Conservation (phyloP, 2,797 vertebrate genomes). For the Pangasius larnaudii region DNA sequence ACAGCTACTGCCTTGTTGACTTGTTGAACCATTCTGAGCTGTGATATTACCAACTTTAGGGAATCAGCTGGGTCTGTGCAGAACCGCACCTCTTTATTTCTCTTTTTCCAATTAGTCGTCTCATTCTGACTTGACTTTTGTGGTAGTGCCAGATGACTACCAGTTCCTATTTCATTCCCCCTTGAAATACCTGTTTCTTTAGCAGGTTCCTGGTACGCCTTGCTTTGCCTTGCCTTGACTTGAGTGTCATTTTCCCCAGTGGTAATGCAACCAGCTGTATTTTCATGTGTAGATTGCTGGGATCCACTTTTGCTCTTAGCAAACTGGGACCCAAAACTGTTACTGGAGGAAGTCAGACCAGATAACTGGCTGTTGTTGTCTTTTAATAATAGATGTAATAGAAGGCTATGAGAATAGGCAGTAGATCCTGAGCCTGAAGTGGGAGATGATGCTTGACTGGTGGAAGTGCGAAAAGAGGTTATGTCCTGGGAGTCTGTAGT, state of each 20-base stretch:
- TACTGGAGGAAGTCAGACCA: not conserved
- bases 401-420: no score
- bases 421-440: not conserved
- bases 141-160: not conserved
- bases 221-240: not conserved
- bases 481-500: no score
- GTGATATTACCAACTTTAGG: conserved; percentile 19
- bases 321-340: not conserved
- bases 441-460: not conserved
- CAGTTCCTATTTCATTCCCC: not conserved
- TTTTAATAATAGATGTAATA: not conserved
- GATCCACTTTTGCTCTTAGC: not conserved
- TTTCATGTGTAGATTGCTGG: not conserved
- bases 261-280: not conserved
- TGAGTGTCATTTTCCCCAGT: not conserved
- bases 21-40: conserved; percentile 12
- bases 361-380: not conserved
- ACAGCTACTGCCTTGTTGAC: conserved; percentile 37
- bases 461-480: not conserved
- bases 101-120: not conserved
- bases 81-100: not conserved
- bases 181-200: not conserved
- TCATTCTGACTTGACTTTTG: not conserved
- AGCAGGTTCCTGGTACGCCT: not conserved
- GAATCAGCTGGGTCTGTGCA: conserved; percentile 7